Evolutionary conservation across 2,888 invertebrate genomes (phyloP).

Genomic region (Nineta flava): DNA sequence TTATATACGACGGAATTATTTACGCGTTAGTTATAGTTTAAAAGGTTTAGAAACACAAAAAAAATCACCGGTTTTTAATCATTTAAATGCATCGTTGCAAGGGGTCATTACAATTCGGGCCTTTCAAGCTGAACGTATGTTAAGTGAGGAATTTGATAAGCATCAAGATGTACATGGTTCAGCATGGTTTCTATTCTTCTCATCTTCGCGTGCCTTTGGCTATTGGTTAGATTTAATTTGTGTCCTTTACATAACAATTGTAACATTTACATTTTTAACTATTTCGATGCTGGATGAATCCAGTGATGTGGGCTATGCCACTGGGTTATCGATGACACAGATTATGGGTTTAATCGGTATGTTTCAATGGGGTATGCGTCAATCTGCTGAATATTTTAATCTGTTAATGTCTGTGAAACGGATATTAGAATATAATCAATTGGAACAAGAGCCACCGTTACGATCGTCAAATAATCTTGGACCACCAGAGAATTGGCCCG

Average conservation of each 20-base stretch:
- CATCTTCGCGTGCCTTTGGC: conserved; percentile 54
- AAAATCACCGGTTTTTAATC: conserved; percentile 57
- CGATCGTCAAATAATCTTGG: conserved; percentile 20
- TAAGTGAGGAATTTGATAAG: conserved; percentile 39
- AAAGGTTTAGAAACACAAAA: conserved; percentile 57
- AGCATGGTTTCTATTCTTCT: conserved; percentile 55
- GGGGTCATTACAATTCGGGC: conserved; percentile 51
- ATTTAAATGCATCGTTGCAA: conserved; percentile 52
- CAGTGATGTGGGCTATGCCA: conserved; percentile 26
- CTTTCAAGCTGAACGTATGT: conserved; percentile 39
- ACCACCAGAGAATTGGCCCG: conserved; percentile 44
- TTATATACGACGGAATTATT: conserved; percentile 46
- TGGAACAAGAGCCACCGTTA: conserved; percentile 30
- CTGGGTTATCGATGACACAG: conserved; percentile 37
- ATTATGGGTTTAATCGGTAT: conserved; percentile 31
- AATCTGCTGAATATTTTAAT: conserved; percentile 48
- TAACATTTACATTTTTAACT: conserved; percentile 49
- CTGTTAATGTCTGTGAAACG: conserved; percentile 50
- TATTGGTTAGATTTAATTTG: conserved; percentile 56
- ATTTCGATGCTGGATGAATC: conserved; percentile 16
- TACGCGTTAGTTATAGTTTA: conserved; percentile 57
- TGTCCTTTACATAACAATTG: conserved; percentile 43
- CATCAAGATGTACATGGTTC: conserved; percentile 47
- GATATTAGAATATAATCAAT: conserved; percentile 41
- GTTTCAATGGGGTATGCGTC: conserved; percentile 49